Base-by-base conservation (phyloP, 92 coral and sea anemone genomes). In the Siderastrea siderea region DNA sequence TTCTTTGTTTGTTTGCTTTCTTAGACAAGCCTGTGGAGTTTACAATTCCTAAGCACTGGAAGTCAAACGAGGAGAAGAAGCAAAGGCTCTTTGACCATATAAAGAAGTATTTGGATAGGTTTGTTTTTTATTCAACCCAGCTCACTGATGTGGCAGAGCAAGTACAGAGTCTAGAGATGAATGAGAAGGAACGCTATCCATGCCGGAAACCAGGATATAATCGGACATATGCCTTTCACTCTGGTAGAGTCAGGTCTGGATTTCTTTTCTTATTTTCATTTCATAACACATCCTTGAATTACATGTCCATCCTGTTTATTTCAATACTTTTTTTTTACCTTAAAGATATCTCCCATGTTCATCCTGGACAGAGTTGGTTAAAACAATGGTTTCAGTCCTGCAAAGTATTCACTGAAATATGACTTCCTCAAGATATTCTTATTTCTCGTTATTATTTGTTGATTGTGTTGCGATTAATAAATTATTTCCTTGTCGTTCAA, bases 141-240 rank as follows among this genome's bases (percentile, higher is more conserved):
- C 69, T 80, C 10, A 13, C 66, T 58, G 69, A 54, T 8, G 19
- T 83, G 3, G 15, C 66, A 43, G 79, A 83, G 67, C 52, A 81
- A 71, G 87, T 83, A 44, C 61, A 68, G n/a, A 53, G 53, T 44
- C 61, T 83, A 19, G 63, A 70, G 26, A 44, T 7, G 43, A 83
- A 74, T 47, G 68, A 83, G 49, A 46, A 51, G 47, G 80, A 50
- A 19, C 17, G 87, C 5, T 83, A 70, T 69, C 68, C 10, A 46
- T 83, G 87, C 68, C 58, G 83, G 52, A 46, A 47, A 54, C 49
- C 63, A 46, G 87, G 68, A 26, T 71, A 70, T 48, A 82, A 44
- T 14, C 87, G 69, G 8, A 59, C 55, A 1, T 83, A 70, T 52
- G 87, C 54, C 74, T 83, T 71, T 26, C 87, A 83, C 63, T 70